Evolutionary conservation across 2,113 vertebrate genomes (phyloP).

Genomic region (Meriones unguiculatus): DNA sequence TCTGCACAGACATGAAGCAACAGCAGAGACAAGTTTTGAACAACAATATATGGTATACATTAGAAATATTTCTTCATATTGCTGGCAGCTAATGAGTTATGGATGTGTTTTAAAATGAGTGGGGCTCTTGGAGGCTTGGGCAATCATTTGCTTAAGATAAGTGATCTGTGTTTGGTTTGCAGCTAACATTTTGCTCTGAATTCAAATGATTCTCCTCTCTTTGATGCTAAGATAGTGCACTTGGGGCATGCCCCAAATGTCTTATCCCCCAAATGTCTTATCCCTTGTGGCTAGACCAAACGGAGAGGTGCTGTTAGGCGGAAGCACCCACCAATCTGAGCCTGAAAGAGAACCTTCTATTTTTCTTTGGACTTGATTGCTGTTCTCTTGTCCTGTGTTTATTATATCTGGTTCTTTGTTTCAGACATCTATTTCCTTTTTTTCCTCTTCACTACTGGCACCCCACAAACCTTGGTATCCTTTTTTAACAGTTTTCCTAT

Average conservation of each 20-base stretch:
- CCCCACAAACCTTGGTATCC: not conserved
- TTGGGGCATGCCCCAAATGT: not conserved
- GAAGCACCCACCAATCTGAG: not conserved
- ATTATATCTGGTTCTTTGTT: slow-evolving; percentile 7
- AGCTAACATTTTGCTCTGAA: slow-evolving; percentile 11
- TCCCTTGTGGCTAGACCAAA: not conserved
- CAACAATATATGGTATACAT: not conserved
- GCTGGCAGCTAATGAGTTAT: slow-evolving; percentile 50
- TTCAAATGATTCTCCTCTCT: not conserved
- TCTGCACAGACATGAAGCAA: not conserved
- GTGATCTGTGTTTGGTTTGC: not conserved
- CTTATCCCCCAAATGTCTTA: too few species aligned
- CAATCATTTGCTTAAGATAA: slow-evolving; percentile 12
- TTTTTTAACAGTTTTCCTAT: slow-evolving; percentile 10
- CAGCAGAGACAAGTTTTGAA: not conserved
- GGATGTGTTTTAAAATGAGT: not conserved
- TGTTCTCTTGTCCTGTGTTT: not conserved
- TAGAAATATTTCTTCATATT: not conserved
- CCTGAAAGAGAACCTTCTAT: slow-evolving; percentile 6
- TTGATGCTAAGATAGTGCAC: not conserved
- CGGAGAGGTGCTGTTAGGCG: not conserved
- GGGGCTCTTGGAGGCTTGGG: not conserved
- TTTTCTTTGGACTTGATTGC: not conserved
- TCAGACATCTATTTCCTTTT: not conserved
- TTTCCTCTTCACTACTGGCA: not conserved